Conservation (phyloP, 1,140 invertebrate genomes). For the Rhysida immarginata region DNA sequence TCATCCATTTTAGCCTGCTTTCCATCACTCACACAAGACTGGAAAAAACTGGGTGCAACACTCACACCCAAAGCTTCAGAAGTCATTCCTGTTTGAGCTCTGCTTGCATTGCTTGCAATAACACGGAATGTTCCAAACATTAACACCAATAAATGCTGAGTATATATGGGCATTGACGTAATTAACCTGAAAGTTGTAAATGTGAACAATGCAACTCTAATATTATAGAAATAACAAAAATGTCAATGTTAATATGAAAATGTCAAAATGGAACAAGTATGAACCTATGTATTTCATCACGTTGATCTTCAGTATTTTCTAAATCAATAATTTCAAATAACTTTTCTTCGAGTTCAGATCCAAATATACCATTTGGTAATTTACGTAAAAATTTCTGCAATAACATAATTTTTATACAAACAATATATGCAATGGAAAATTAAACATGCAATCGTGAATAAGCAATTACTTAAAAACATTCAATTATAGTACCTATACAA, state of each 20-base stretch:
- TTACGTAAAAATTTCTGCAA: slow-evolving; percentile 74
- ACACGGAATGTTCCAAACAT: slow-evolving; percentile 92
- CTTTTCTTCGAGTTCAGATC: slow-evolving; percentile 70
- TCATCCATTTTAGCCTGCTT: slow-evolving; percentile 90
- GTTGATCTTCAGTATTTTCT: slow-evolving; percentile 54
- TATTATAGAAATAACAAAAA: too few species aligned
- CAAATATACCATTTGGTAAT: slow-evolving; percentile 90
- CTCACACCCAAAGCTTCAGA: slow-evolving; percentile 84
- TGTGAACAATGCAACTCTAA: not conserved
- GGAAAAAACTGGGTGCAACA: slow-evolving; percentile 96
- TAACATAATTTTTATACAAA: too few species aligned
- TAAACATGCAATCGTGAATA: too few species aligned
- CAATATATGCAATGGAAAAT: too few species aligned
- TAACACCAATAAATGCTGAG: slow-evolving; percentile 82
- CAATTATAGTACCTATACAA: too few species aligned
- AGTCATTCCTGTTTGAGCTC: slow-evolving; percentile 81
- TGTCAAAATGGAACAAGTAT: slow-evolving; percentile 14
- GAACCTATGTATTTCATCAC: slow-evolving; percentile 80
- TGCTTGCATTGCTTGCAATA: slow-evolving; percentile 81
- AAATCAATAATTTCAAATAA: slow-evolving; percentile 73
- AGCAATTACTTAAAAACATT: too few species aligned
- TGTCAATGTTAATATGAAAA: slow-evolving; percentile 5
- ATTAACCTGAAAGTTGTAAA: too few species aligned
- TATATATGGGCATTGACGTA: slow-evolving; percentile 66
- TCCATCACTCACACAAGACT: slow-evolving; percentile 82